Conservation (phyloP, 2,797 vertebrate species). For the Agapornis canus region DNA sequence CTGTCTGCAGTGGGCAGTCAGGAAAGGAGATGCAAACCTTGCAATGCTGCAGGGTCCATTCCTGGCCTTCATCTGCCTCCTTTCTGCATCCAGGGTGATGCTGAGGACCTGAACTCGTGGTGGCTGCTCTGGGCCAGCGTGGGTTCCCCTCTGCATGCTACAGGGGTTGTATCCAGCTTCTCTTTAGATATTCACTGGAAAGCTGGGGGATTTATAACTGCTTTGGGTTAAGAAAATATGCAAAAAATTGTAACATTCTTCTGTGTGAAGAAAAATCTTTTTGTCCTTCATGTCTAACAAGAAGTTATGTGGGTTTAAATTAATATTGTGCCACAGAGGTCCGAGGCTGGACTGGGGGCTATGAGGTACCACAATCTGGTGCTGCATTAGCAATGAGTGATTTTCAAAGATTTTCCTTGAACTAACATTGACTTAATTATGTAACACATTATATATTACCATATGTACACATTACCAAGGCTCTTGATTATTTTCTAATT, state of each 20-base stretch:
- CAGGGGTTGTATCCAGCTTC: not conserved
- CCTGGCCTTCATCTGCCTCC: not conserved
- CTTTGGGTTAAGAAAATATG: not conserved
- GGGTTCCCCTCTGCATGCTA: fast-evolving
- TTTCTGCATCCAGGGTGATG: fast-evolving
- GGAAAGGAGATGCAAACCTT: not conserved
- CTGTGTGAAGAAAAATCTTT: not conserved
- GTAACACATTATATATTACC: conserved; percentile 49
- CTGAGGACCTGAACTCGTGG: fast-evolving
- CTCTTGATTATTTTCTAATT: conserved; percentile 62
- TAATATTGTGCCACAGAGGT: not conserved
- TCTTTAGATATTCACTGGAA: not conserved
- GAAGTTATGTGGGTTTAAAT: not conserved
- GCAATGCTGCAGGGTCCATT: fast-evolving
- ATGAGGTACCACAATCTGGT: not conserved
- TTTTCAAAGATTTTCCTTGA: conserved; percentile 65
- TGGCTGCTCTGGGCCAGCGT: not conserved
- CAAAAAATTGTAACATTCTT: not conserved
- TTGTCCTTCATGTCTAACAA: fast-evolving
- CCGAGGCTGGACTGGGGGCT: not conserved
- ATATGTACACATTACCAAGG: conserved; percentile 40
- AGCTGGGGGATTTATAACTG: not conserved
- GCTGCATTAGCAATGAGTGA: not conserved
- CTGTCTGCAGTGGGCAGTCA: not conserved
- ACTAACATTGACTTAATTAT: conserved; percentile 61